phyloP scores from a whole-genome alignment of 2,888 invertebrate genomes.

The Scaptodrosophila latifasciaeformis region DNA sequence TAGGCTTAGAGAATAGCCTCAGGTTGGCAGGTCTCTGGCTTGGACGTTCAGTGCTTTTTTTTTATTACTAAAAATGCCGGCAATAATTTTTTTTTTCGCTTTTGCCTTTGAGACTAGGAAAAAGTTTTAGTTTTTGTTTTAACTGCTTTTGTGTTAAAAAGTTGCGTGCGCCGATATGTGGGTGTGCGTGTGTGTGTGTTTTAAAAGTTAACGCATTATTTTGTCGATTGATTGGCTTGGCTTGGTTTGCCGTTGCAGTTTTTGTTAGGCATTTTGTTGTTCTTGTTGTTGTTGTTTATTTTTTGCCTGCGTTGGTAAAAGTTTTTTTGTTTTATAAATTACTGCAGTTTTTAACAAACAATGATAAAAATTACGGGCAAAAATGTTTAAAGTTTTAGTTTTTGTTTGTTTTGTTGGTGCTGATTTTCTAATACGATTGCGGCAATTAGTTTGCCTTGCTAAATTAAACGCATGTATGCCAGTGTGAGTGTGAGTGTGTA shows the following conservation, averaged over 20 bases:
- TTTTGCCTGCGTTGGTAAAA: conserved; percentile 1
- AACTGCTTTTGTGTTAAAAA: conserved; percentile 41
- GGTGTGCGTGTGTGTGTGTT: conserved; percentile 40
- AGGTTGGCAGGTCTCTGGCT: conserved; percentile 4
- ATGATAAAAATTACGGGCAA: conserved; percentile 58
- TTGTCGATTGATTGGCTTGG: conserved; percentile 60
- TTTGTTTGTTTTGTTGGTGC: conserved; percentile 10
- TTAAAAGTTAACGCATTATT: conserved; percentile 69
- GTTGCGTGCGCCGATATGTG: conserved; percentile 60
- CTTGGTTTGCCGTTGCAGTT: neutral
- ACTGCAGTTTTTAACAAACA: conserved; percentile 65
- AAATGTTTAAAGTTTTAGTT: conserved; percentile 48
- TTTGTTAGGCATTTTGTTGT: too few relatives aligned
- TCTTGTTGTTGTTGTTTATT: neutral
- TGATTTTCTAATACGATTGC: conserved; percentile 10
- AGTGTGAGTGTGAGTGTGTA: conserved; percentile 3
- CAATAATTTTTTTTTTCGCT: conserved; percentile 1
- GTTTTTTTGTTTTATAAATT: conserved; percentile 58
- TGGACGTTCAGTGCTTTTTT: too few relatives aligned
- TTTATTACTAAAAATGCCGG: neutral
- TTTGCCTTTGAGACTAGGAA: neutral
- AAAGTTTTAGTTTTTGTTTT: conserved; percentile 2
- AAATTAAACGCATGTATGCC: too few relatives aligned
- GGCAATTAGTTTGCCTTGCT: conserved; percentile 9
- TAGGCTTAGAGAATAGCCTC: neutral